Evolutionary conservation across 2,888 invertebrate species (phyloP).

Genomic region (Mythimna albipuncta): DNA sequence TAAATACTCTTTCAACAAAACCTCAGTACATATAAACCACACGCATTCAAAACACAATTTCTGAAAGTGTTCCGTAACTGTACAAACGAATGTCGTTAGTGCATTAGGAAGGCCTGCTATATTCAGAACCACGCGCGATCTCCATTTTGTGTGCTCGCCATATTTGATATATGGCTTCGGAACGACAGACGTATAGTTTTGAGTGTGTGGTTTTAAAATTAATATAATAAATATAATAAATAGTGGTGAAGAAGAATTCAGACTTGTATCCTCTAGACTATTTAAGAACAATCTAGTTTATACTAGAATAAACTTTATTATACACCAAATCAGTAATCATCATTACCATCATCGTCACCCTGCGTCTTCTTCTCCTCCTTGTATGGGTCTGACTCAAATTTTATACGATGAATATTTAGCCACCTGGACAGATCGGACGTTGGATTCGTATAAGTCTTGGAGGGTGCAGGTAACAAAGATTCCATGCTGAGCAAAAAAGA

Average conservation of each 20-base stretch:
- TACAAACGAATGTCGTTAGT: slow-evolving; percentile 58
- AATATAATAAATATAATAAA: too few relatives aligned
- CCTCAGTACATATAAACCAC: not conserved
- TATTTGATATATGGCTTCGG: slow-evolving; percentile 62
- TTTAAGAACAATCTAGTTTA: too few relatives aligned
- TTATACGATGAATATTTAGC: too few relatives aligned
- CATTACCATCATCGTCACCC: too few relatives aligned
- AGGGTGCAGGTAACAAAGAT: too few relatives aligned
- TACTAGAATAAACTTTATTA: too few relatives aligned
- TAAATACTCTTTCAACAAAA: not conserved
- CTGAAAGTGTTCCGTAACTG: slow-evolving; percentile 37
- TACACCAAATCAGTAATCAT: too few relatives aligned
- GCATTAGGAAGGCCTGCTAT: slow-evolving; percentile 56
- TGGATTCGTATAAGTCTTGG: too few relatives aligned
- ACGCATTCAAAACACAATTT: slow-evolving; percentile 31
- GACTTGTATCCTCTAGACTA: not conserved
- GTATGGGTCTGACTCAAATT: too few relatives aligned
- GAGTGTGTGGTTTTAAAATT: slow-evolving; percentile 25
- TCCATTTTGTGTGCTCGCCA: slow-evolving; percentile 57
- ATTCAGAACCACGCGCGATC: slow-evolving; percentile 61
- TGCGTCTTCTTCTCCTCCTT: too few relatives aligned
- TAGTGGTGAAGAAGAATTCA: not conserved
- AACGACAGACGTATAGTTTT: slow-evolving; percentile 36
- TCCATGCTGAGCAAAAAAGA: too few relatives aligned
- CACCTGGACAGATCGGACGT: too few relatives aligned